phyloP scores from a whole-genome alignment of 1,140 invertebrate genomes.

The Augochlora pura region DNA sequence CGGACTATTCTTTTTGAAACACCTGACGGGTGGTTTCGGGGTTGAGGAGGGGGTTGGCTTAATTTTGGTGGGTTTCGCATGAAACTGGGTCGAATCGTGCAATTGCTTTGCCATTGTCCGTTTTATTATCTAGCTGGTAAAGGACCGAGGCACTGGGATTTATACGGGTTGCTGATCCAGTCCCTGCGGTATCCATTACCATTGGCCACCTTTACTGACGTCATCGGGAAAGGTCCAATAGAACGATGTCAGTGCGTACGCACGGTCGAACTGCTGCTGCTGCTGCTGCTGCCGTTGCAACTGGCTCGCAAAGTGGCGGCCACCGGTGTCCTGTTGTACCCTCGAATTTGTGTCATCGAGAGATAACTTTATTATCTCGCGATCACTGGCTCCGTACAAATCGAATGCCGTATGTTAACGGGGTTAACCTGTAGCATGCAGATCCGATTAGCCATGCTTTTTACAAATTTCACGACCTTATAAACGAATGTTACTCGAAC shows the following conservation, averaged over 20 bases:
- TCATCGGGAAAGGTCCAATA: constrained; percentile 34
- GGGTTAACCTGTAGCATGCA: too few species aligned
- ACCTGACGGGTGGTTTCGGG: too few species aligned
- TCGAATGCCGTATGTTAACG: background rate
- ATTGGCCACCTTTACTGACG: constrained; percentile 28
- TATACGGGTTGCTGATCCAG: background rate
- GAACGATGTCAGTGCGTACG: constrained; percentile 25
- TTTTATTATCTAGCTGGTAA: constrained; percentile 1
- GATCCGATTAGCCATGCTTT: background rate
- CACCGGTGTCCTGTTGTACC: background rate
- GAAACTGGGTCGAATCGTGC: background rate
- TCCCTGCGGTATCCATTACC: background rate
- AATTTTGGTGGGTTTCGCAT: background rate
- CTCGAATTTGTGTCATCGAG: constrained; percentile 4
- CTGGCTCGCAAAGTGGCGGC: background rate
- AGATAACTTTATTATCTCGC: background rate
- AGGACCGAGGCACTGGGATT: constrained; percentile 11
- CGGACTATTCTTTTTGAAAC: background rate
- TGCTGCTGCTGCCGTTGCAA: background rate
- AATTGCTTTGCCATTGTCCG: constrained; percentile 3
- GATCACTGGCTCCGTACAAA: background rate
- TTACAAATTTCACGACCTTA: background rate
- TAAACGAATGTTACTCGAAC: too few species aligned
- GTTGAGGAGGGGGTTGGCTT: background rate
- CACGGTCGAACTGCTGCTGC: background rate